A percentile compares a stretch with the other conserved stretches of the same genome.
phyloP scores from a whole-genome alignment of 2,888 invertebrate species.

The Chesias legatella region DNA sequence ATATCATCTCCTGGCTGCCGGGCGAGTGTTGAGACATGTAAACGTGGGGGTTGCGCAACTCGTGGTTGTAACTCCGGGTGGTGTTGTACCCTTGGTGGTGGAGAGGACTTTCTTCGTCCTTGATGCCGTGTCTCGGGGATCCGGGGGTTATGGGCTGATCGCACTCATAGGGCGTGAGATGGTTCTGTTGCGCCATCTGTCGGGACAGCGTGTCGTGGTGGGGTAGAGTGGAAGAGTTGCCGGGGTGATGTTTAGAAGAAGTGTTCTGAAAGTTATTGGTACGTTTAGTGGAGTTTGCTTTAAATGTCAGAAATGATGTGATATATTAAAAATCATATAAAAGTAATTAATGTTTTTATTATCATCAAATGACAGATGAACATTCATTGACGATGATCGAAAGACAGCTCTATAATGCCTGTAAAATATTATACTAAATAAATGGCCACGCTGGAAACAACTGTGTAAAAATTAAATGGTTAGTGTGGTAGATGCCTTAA shows the following conservation, averaged over 20 bases:
- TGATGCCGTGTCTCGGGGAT: slow-evolving; percentile 67
- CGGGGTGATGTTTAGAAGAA: slow-evolving; percentile 90
- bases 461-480: slow-evolving; percentile 21
- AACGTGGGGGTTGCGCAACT: slow-evolving; percentile 72
- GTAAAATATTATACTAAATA: slow-evolving; percentile 8
- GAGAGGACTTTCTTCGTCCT: slow-evolving; percentile 68
- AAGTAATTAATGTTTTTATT: neutral
- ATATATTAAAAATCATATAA: neutral
- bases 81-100: slow-evolving; percentile 71
- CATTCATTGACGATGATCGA: slow-evolving; percentile 7
- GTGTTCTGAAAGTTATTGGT: slow-evolving; percentile 83
- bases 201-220: slow-evolving; percentile 82
- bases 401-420: slow-evolving; percentile 43
- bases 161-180: slow-evolving; percentile 79
- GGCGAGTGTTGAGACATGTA: slow-evolving; percentile 74
- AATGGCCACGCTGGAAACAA: slow-evolving; percentile 16
- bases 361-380: slow-evolving; percentile 1
- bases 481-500: slow-evolving; percentile 2
- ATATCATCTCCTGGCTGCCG: slow-evolving; percentile 71
- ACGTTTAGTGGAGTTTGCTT: no score
- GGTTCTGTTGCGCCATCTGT: slow-evolving; percentile 68
- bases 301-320: no score
- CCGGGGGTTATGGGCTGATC: slow-evolving; percentile 68
- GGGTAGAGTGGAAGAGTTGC: slow-evolving; percentile 83
- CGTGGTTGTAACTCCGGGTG: slow-evolving; percentile 71